A percentile compares a stretch with the other conserved stretches of the same genome.
Evolutionary conservation across 2,888 invertebrate genomes (phyloP).

Genomic region (Netelia fuscicornis): DNA sequence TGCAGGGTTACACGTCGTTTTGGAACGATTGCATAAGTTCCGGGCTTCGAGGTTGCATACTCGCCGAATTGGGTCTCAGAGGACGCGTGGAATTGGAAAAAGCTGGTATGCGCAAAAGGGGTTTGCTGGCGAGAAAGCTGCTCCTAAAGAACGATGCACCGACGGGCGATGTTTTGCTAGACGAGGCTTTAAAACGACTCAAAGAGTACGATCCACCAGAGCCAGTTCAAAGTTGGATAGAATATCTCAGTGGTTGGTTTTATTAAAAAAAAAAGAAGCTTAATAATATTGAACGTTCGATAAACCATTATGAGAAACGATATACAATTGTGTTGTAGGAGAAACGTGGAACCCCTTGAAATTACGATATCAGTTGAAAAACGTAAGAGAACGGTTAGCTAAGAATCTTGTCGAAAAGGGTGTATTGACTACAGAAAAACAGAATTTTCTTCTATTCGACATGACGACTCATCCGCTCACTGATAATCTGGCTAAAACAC

Average conservation of each 20-base stretch:
- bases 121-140: conserved; percentile 94
- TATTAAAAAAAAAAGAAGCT: neutral
- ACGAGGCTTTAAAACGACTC: conserved; percentile 98
- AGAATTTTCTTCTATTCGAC: conserved; percentile 99
- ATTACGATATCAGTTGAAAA: conserved; percentile 98
- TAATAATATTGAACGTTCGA: neutral
- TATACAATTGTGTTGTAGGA: conserved; percentile 86
- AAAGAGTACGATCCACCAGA: conserved; percentile 99
- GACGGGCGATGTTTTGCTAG: conserved; percentile 98
- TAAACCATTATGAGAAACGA: neutral
- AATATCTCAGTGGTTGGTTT: conserved; percentile 97
- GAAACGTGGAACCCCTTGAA: conserved; percentile 99
- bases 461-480: conserved; percentile 99
- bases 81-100: conserved; percentile 98
- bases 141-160: conserved; percentile 94
- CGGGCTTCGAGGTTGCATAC: conserved; percentile 98
- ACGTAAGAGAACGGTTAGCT: conserved; percentile 99
- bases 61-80: conserved; percentile 97
- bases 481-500: conserved; percentile 97
- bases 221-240: conserved; percentile 99
- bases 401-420: conserved; percentile 99
- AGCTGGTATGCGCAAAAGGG: conserved; percentile 97
- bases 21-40: conserved; percentile 99
- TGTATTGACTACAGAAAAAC: conserved; percentile 99
- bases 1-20: conserved; percentile 98